A percentile compares a stretch with the other conserved stretches of the same genome.
phyloP scores from a whole-genome alignment of 2,113 vertebrate genomes.

The Marmota flaviventris region DNA sequence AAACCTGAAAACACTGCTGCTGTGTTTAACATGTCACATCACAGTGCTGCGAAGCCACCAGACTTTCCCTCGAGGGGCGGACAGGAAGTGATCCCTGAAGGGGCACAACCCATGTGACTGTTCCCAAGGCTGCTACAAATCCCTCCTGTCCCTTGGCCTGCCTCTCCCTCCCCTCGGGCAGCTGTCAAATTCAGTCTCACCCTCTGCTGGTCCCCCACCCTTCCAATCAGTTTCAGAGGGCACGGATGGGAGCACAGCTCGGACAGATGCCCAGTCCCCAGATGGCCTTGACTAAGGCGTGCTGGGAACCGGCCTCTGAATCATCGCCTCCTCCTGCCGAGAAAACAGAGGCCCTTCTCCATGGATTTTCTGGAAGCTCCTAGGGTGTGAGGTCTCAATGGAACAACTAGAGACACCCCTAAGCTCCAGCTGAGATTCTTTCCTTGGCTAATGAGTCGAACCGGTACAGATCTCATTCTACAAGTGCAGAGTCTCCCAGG shows the following conservation, averaged over 20 bases:
- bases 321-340: too few relatives aligned
- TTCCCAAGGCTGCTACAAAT: background rate
- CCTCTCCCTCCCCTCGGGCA: background rate
- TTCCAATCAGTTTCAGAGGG: background rate
- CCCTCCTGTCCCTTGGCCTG: background rate
- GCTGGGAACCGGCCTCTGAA: background rate
- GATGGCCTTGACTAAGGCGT: too few relatives aligned
- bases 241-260: too few relatives aligned
- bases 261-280: background rate
- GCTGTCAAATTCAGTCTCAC: rapidly evolving
- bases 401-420: background rate
- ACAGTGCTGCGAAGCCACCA: rapidly evolving
- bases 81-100: too few relatives aligned
- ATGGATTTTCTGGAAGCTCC: too few relatives aligned
- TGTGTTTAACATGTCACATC: rapidly evolving
- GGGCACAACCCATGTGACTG: rapidly evolving
- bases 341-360: background rate
- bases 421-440: background rate
- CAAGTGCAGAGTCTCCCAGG: background rate
- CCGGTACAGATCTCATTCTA: too few relatives aligned
- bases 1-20: background rate
- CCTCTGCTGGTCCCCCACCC: background rate
- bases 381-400: too few relatives aligned
- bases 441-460: background rate
- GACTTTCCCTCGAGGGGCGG: background rate